Base-by-base conservation (phyloP, 2,113 vertebrate species). In the Heterochromis multidens region DNA sequence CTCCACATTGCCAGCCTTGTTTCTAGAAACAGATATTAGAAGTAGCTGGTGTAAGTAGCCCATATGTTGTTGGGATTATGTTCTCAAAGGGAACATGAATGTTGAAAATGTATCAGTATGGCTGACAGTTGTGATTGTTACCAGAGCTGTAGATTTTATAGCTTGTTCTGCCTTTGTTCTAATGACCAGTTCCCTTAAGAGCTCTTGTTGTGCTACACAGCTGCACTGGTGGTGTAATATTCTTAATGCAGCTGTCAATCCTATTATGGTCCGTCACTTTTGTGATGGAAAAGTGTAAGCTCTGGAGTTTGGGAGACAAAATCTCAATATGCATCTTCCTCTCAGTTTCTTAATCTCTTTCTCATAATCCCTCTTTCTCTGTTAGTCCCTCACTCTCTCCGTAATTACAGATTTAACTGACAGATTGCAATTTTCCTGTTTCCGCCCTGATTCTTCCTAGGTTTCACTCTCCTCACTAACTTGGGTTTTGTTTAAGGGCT, bases 181-280 rank as follows among this genome's bases (percentile, higher is more conserved):
- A 84, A 82, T 76, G 87, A 61, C 37, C 82, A 52, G 37, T 10
- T 90, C 72, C 67, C 82, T 58, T 79, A 29, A 83, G 85, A 67
- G 81, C 37, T 79, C 29, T 52, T 83, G 79, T 85, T 82, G 33
- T 49, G 74, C 56, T 72, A 4, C 46, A 77, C 43, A 76, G 65
- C 79, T 84, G 79, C 80, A 67, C 61, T 83, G 46, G 4, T 60
- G 78, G 77, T 89, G 62, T 84, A 86, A 90, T 89, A 82, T 86
- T 87, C 79, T 77, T 94, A 93, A 93, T 93, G 89, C 81, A 88
- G 78, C 85, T 67, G 62, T 85, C 88, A 93, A 91, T 89, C 88
- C 83, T 85, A 82, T 88, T 89, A 82, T 2, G 21, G 16, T 35
- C 86, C 57, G 11, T 89, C 78, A 87, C 87, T 90, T 88, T 31